Percentiles rank a stretch among this genome's conserved stretches.
phyloP scores from a whole-genome alignment of 2,113 vertebrate species.

The Tinamus guttatus region DNA sequence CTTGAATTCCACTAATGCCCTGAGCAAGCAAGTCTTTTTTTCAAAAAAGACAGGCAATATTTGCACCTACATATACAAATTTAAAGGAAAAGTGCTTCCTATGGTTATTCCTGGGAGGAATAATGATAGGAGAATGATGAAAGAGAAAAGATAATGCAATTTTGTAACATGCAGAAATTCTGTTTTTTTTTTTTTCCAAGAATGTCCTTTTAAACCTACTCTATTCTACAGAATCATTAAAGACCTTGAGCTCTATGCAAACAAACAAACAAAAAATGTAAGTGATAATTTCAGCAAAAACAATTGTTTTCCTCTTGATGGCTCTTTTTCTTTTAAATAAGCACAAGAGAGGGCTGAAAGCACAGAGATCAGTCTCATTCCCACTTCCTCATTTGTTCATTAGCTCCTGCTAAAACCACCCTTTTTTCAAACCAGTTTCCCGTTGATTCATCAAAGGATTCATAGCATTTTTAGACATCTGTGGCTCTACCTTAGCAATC shows the following conservation, averaged over 20 bases:
- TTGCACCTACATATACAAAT: background rate
- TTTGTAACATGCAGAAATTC: background rate
- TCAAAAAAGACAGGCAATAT: background rate
- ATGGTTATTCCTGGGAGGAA: background rate
- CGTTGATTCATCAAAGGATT: background rate
- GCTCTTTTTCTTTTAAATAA: background rate
- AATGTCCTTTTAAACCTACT: background rate
- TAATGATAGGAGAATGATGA: background rate
- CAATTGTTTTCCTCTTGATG: background rate
- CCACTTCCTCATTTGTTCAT: background rate
- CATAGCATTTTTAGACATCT: background rate
- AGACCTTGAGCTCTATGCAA: background rate
- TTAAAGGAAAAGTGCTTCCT: background rate
- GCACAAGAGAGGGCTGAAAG: background rate
- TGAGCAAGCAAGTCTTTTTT: background rate
- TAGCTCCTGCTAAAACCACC: background rate
- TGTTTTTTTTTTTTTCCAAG: background rate
- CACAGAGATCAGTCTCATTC: background rate
- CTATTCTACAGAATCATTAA: background rate
- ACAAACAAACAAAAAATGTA: too few species aligned
- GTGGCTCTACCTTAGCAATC: background rate
- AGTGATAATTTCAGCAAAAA: background rate
- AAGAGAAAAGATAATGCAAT: background rate
- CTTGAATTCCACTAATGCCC: background rate
- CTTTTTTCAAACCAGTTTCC: background rate